phyloP scores from a whole-genome alignment of 2,797 vertebrate species.

The Oryzias dopingdopingensis region DNA sequence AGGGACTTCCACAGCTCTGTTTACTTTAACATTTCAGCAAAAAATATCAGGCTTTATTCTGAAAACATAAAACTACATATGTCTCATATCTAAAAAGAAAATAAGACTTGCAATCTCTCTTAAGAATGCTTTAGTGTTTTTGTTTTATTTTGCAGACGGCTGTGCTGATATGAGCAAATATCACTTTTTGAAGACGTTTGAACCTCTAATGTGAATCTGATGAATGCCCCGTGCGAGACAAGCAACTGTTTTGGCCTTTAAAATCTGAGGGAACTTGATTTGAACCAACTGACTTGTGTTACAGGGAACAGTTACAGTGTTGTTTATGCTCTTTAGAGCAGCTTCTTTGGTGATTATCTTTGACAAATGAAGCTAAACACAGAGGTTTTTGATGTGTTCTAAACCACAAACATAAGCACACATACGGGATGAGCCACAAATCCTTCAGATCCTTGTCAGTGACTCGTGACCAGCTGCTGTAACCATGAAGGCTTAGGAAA shows the following conservation, averaged over 20 bases:
- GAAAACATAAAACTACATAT: conserved; percentile 49
- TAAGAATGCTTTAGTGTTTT: conserved; percentile 47
- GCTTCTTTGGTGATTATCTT: conserved; percentile 46
- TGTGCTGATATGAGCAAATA: conserved; percentile 28
- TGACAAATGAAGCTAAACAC: conserved; percentile 38
- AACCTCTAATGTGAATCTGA: conserved; percentile 7
- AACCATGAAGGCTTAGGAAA: conserved; percentile 34
- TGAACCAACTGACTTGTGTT: not conserved
- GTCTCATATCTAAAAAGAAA: conserved; percentile 45
- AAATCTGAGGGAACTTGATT: not conserved
- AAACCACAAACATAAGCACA: conserved; percentile 40
- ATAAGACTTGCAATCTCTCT: conserved; percentile 47
- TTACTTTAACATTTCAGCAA: conserved; percentile 72
- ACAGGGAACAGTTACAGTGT: conserved; percentile 24
- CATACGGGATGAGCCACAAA: conserved; percentile 18
- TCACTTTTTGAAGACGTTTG: conserved; percentile 12
- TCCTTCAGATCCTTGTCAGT: conserved; percentile 33
- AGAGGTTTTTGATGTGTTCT: conserved; percentile 32
- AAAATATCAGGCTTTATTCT: conserved; percentile 68
- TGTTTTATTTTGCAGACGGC: conserved; percentile 30
- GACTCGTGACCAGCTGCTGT: conserved; percentile 24
- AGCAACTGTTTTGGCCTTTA: not conserved
- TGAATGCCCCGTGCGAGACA: conserved; percentile 3
- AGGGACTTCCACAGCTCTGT: conserved; percentile 77
- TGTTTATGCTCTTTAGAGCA: conserved; percentile 22